Percentiles rank a stretch among this genome's conserved stretches.
phyloP scores from a whole-genome alignment of 2,797 vertebrate species.

The Coluber constrictor region DNA sequence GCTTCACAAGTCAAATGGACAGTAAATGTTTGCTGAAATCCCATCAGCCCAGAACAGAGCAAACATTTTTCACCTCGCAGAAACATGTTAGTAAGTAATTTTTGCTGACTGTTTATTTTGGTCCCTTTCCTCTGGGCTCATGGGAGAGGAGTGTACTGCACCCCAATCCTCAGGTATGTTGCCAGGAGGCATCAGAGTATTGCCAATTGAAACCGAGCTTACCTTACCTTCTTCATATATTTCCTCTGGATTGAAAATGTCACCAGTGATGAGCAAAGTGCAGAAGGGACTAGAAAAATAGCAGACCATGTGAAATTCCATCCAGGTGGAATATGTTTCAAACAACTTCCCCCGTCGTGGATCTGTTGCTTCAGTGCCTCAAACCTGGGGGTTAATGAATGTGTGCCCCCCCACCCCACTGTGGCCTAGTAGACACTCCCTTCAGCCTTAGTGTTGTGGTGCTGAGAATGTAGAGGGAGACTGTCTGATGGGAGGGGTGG shows the following conservation, averaged over 20 bases:
- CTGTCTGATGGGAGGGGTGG: background rate
- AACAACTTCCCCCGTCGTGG: background rate
- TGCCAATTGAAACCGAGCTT: background rate
- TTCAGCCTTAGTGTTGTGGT: background rate
- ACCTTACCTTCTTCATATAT: background rate
- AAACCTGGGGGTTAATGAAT: background rate
- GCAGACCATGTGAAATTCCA: background rate
- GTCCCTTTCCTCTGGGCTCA: background rate
- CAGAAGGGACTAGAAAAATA: background rate
- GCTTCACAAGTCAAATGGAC: conserved; percentile 21
- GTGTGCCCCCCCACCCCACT: background rate
- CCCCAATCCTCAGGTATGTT: background rate
- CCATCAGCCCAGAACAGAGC: background rate
- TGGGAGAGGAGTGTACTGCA: background rate
- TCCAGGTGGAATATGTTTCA: background rate
- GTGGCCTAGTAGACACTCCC: background rate
- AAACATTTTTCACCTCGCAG: background rate
- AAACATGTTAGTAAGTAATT: background rate
- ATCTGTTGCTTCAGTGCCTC: background rate
- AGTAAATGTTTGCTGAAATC: conserved; percentile 8
- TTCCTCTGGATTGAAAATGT: background rate
- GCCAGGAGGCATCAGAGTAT: background rate
- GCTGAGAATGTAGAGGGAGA: background rate
- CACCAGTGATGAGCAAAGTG: background rate
- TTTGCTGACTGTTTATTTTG: background rate